A percentile compares a stretch with the other conserved stretches of the same genome.
These are phyloP conservation scores for Cryptus armator DNA, from an alignment of 2,888 invertebrate genomes.

Conservation along the genomic window DNA sequence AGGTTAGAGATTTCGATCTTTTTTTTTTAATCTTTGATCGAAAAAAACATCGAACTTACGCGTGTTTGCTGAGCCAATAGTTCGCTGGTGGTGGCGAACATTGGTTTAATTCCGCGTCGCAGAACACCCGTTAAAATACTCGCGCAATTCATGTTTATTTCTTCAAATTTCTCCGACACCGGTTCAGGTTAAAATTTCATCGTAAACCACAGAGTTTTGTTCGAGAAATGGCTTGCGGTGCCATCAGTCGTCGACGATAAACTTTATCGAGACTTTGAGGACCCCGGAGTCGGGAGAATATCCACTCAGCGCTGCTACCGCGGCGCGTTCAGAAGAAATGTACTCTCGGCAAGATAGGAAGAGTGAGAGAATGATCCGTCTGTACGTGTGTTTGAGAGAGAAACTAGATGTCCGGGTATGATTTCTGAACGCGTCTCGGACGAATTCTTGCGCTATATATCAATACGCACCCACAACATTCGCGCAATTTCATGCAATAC, in stretches of 20 bases:
- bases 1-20: slow-evolving; percentile 39
- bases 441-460: not conserved
- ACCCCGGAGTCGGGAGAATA: too few species aligned
- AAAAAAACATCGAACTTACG: slow-evolving; percentile 66
- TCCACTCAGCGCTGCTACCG: too few species aligned
- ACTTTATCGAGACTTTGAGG: too few species aligned
- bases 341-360: too few species aligned
- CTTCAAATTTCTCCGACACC: not conserved
- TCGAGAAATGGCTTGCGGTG: not conserved
- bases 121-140: slow-evolving; percentile 55
- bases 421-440: not conserved
- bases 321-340: too few species aligned
- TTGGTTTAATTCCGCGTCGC: slow-evolving; percentile 46
- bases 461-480: not conserved
- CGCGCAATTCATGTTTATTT: slow-evolving; percentile 60
- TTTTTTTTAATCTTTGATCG: not conserved
- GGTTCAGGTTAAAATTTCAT: slow-evolving; percentile 4
- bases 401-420: too few species aligned
- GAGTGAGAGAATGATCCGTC: too few species aligned
- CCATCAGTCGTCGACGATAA: not conserved
- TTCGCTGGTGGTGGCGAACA: slow-evolving; percentile 56
- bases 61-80: slow-evolving; percentile 73
- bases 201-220: not conserved
- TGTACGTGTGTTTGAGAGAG: too few species aligned
- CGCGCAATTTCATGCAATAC: slow-evolving; percentile 54